phyloP scores from a whole-genome alignment of 1,140 invertebrate genomes.

The Aplysia californica region DNA sequence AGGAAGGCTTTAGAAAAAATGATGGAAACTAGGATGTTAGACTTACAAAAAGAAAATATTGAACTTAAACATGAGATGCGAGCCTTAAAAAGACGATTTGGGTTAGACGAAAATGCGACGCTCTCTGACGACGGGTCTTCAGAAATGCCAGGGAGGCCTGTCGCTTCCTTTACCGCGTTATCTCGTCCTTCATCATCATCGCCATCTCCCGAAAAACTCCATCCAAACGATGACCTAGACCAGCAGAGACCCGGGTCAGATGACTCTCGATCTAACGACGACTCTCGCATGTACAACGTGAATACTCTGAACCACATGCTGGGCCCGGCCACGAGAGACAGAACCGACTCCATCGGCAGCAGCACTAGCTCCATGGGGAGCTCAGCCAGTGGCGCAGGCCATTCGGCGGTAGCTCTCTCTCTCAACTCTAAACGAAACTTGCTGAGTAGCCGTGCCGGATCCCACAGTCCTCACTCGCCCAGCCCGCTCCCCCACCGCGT shows the following conservation, averaged over 20 bases:
- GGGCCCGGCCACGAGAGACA: neutral
- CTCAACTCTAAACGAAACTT: no score
- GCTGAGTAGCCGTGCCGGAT: neutral
- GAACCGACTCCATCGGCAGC: neutral
- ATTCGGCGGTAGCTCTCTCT: no score
- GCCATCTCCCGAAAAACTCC: neutral
- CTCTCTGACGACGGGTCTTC: neutral
- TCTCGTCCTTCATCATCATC: neutral
- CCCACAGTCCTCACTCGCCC: neutral
- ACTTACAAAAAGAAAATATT: slow-evolving; percentile 44
- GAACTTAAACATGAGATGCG: slow-evolving; percentile 40
- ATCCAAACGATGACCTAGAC: slow-evolving; percentile 3
- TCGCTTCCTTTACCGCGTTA: neutral
- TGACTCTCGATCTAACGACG: slow-evolving; percentile 16
- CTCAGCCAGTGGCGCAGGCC: neutral
- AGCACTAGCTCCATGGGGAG: neutral
- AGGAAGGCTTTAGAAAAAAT: slow-evolving; percentile 43
- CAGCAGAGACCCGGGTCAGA: slow-evolving; percentile 16
- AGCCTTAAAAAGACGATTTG: slow-evolving; percentile 27
- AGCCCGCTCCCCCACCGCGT: neutral
- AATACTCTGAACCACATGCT: neutral
- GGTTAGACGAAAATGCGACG: neutral
- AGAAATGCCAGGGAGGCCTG: neutral
- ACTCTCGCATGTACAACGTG: neutral
- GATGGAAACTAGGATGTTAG: slow-evolving; percentile 36